Evolutionary conservation across 2,797 vertebrate genomes (phyloP), one percentile per base, ranked within the genome.

Genomic region (Oreonectes daqikongensis): DNA sequence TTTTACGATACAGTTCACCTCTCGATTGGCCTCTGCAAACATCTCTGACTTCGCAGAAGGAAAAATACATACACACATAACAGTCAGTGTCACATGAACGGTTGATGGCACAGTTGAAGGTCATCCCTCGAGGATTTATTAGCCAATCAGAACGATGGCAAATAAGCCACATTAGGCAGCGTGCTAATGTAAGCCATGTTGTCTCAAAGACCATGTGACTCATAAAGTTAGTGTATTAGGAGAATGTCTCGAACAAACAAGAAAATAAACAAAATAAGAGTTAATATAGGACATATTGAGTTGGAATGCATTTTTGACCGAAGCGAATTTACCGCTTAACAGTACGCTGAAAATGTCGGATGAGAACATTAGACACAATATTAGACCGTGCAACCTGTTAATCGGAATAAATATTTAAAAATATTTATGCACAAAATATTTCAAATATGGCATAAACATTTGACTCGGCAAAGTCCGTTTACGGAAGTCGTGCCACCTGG

Each of bases 51-150:
- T 72, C 3, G n/a, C 20, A 72, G 22, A 5, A 61, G 4, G 40
- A 42, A 38, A n/a, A 72, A 50, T 35, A 18, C 15, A 72, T 30
- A 72, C 46, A n/a, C 28, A 50, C 55, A 12, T 9, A 24, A 42
- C 26, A 17, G 52, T 55, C 52, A 55, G 42, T 57, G 65, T 50
- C 12, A 69, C 14, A 18, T 59, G 17, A 59, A 28, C 1, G 5
- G 26, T 28, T 17, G 24, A 59, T 17, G 55, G 22, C 53, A 59
- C 55, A 30, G 55, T 24, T 72, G 55, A 72, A 72, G 69, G 42
- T 60, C 40, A 72, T 14, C 2, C 28, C 17, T 4, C 14, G 35
- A 48, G 22, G 20, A 60, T 22, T 0, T 44, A 72, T 63, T 72
- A 61, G 42, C 44, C 55, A 30, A 59, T 28, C 53, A 55, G 22